Evolutionary conservation across 2,113 vertebrate species (phyloP), one percentile per base, ranked within the genome.

Genomic region (Neodon shergylaensis): DNA sequence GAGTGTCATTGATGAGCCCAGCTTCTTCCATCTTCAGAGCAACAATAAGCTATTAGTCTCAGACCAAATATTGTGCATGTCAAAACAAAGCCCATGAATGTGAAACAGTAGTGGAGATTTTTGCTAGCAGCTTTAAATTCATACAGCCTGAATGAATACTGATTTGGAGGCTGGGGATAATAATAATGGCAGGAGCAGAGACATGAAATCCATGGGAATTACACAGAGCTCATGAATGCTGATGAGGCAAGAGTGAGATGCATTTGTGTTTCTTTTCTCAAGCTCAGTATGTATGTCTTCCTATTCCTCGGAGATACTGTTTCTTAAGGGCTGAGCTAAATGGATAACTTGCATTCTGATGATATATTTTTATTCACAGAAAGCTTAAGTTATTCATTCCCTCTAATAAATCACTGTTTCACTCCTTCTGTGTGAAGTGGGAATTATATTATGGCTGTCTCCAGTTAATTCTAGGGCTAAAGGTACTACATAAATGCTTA

Each of bases 151-250:
- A 88, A 96, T 5, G 16, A 61, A 66, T 65, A 44, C 17, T 24
- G 65, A 88, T 87, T 92, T 58, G 42, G 82, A 95, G 47, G 72
- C 83, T 92, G 81, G 81, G 54, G n/a, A 88, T 94, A 79, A 96
- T 52, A 92, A 72, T 74, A 87, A 91, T 26, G 61, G 78, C 36
- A 76, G 19, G 47, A 68, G 36, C 22, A 47, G 74, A 87, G 79
- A 95, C 24, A 6, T 63, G 90, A 76, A 93, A 74, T 76, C 58
- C 94, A 88, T 78, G 85, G 28, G 72, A 92, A 89, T 89, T 58
- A 31, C 89, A 77, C 63, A 68, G 22, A 16, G 12, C 28, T 85
- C 54, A 3, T 76, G 91, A 76, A 95, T 95, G 92, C 73, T 73
- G 39, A 94, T 63, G 65, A 91, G 52, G 73, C 72, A 33, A 89